Conservation (phyloP, 2,113 vertebrate species). For the Myotis davidii region DNA sequence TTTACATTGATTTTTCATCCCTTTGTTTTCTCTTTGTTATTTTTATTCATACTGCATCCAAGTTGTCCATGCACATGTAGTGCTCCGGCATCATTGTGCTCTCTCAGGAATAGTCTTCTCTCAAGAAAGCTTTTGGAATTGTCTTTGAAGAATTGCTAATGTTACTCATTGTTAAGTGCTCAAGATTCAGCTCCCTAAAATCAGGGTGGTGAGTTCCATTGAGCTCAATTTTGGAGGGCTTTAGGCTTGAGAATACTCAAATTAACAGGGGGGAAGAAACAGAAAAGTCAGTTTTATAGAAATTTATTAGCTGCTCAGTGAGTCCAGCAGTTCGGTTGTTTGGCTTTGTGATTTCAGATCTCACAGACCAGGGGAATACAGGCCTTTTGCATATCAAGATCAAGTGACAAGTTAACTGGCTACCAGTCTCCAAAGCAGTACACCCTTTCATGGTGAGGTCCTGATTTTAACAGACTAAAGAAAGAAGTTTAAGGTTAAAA, state of each 20-base stretch:
- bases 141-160: neutral
- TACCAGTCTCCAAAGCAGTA: conserved; percentile 6
- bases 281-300: conserved; percentile 46
- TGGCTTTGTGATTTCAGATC: conserved; percentile 57
- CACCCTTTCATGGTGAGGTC: neutral
- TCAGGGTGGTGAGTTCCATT: neutral
- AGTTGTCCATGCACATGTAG: neutral
- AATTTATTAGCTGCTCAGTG: conserved; percentile 1
- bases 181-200: conserved; percentile 1
- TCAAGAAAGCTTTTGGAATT: conserved; percentile 24
- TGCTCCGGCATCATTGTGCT: neutral
- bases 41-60: conserved; percentile 5
- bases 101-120: neutral
- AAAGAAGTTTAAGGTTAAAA: conserved; percentile 48
- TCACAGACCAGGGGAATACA: conserved; percentile 43
- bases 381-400: conserved; percentile 7
- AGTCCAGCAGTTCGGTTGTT: conserved; percentile 37
- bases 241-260: conserved; percentile 6
- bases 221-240: conserved; percentile 19
- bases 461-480: conserved; percentile 51
- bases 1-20: neutral
- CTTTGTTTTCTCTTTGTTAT: neutral
- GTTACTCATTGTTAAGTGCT: neutral
- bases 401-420: conserved; percentile 18
- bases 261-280: conserved; percentile 1